Conservation (phyloP, 2,797 vertebrate species). For the Xiphorhynchus erythropygius region DNA sequence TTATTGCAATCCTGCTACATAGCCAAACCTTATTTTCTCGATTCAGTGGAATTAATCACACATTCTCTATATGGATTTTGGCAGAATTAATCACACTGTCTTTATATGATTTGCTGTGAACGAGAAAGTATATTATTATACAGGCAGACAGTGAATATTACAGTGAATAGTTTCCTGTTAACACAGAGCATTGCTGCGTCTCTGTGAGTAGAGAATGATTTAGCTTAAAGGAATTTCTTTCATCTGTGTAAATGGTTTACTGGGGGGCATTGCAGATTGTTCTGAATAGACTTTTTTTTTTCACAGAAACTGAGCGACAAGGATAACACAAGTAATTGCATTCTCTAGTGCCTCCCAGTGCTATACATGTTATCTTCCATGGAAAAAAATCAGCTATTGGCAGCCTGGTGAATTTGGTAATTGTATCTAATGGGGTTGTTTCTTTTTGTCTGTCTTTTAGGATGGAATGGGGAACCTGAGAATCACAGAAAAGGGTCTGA, state of each 20-base stretch:
- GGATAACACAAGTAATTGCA: constrained; percentile 42
- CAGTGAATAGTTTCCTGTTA: constrained; percentile 43
- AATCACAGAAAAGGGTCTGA: constrained; percentile 96
- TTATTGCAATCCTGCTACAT: not conserved
- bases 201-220: not conserved
- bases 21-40: not conserved
- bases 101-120: constrained; percentile 16
- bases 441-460: constrained; percentile 76
- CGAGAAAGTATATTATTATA: constrained; percentile 22
- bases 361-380: not conserved
- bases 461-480: constrained; percentile 98
- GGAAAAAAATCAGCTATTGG: constrained; percentile 4
- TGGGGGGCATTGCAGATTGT: not conserved
- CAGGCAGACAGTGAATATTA: not conserved
- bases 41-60: not conserved
- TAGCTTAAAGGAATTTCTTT: constrained; percentile 28
- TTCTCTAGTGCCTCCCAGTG: constrained; percentile 44
- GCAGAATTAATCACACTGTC: constrained; percentile 11
- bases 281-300: constrained; percentile 14
- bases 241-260: constrained; percentile 30
- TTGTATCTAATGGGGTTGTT: constrained; percentile 53
- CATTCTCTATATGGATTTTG: not conserved
- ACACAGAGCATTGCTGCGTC: not conserved
- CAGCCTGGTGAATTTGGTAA: constrained; percentile 47
- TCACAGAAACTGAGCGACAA: constrained; percentile 22